These are phyloP conservation scores for Drosophila punjabiensis DNA, from an alignment of 1,140 invertebrate genomes.

Conservation along the genomic window DNA sequence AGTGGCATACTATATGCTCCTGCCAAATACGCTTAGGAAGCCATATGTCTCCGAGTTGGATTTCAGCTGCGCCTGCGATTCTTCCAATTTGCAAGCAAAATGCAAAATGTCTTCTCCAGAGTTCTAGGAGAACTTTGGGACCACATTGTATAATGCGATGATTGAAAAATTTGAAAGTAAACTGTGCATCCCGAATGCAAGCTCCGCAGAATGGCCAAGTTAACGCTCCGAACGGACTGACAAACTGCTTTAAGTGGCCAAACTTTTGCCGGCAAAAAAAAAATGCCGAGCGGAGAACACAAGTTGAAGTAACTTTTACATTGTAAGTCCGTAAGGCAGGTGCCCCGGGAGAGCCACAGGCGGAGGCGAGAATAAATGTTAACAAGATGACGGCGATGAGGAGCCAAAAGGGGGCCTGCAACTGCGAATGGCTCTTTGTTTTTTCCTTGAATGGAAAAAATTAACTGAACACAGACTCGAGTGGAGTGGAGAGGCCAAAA, in stretches of 20 bases:
- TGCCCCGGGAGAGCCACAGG: slow-evolving; percentile 25
- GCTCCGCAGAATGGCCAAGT: slow-evolving; percentile 43
- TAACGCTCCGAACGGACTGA: slow-evolving; percentile 61
- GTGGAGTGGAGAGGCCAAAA: neutral
- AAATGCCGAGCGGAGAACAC: slow-evolving; percentile 38
- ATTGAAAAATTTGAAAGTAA: slow-evolving; percentile 53
- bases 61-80: slow-evolving; percentile 35
- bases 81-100: slow-evolving; percentile 9
- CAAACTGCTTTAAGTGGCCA: slow-evolving; percentile 66
- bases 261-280: slow-evolving; percentile 51
- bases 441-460: slow-evolving; percentile 39
- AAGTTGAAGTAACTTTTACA: slow-evolving; percentile 69
- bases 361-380: slow-evolving; percentile 72
- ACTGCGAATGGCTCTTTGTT: slow-evolving; percentile 35
- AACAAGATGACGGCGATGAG: slow-evolving; percentile 62
- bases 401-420: slow-evolving; percentile 18
- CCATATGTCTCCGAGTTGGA: slow-evolving; percentile 17
- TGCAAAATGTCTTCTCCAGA: slow-evolving; percentile 39
- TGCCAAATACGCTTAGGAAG: slow-evolving; percentile 54
- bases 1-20: slow-evolving; percentile 44
- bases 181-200: slow-evolving; percentile 40
- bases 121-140: slow-evolving; percentile 30
- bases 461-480: slow-evolving; percentile 35
- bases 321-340: slow-evolving; percentile 52
- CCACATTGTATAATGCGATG: slow-evolving; percentile 46